Conservation (phyloP, 2,797 vertebrate genomes). For the Myotis myotis region DNA sequence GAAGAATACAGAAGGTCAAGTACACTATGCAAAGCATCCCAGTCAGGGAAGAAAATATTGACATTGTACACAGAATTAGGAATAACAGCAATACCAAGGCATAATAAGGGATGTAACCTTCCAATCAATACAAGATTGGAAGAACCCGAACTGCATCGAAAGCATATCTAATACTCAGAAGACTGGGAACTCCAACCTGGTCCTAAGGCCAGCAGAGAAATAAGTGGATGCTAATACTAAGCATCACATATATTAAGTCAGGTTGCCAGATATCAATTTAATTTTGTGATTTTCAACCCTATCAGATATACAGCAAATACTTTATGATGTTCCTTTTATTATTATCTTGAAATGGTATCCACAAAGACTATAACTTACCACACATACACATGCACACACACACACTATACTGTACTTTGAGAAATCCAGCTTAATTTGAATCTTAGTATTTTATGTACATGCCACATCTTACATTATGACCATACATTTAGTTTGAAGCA, state of each 20-base stretch:
- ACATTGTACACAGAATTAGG: neutral
- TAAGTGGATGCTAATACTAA: neutral
- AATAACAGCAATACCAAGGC: neutral
- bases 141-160: neutral
- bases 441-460: neutral
- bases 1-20: neutral
- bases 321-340: neutral
- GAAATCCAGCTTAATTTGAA: neutral
- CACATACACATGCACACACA: neutral
- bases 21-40: neutral
- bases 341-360: neutral
- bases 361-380: neutral
- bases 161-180: neutral
- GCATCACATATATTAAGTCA: neutral
- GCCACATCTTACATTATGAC: neutral
- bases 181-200: neutral
- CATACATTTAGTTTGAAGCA: neutral
- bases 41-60: neutral
- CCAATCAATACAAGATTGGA: neutral
- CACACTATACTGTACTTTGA: neutral
- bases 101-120: neutral
- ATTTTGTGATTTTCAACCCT: neutral
- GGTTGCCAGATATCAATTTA: neutral
- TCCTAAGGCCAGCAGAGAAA: neutral
- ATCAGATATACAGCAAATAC: neutral